phyloP scores from a whole-genome alignment of 2,888 invertebrate genomes.

The Cenopis cana region DNA sequence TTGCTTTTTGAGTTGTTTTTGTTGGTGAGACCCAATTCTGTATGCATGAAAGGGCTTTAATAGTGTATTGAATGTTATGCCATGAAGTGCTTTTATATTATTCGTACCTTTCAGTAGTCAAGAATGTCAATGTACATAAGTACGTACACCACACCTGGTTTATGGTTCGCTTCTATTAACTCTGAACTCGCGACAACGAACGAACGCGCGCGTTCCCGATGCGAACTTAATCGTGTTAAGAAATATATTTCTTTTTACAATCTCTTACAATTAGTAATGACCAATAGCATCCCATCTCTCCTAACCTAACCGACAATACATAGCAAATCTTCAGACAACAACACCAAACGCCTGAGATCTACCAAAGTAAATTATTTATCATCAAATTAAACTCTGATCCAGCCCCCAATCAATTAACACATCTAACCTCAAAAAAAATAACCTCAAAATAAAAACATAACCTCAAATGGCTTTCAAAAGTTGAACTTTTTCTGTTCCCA shows the following conservation, averaged over 20 bases:
- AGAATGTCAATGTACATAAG: neutral
- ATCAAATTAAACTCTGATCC: constrained; percentile 22
- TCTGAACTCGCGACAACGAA: no score
- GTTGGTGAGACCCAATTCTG: constrained; percentile 11
- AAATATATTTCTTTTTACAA: no score
- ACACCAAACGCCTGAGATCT: neutral
- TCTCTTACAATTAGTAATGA: no score
- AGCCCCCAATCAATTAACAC: constrained; percentile 46
- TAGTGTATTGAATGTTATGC: constrained; percentile 13
- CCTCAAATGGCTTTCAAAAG: constrained; percentile 40
- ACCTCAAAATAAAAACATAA: constrained; percentile 41
- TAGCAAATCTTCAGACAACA: neutral
- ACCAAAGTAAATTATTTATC: neutral
- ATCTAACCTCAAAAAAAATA: constrained; percentile 25
- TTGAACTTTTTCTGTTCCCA: constrained; percentile 48
- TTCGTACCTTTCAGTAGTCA: neutral
- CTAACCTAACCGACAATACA: no score
- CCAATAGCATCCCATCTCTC: no score
- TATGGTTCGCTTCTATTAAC: no score
- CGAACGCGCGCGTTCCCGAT: no score
- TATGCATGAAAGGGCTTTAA: constrained; percentile 26
- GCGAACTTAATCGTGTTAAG: no score
- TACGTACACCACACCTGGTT: neutral
- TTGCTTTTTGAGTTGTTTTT: constrained; percentile 18
- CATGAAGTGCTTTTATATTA: neutral